Evolutionary conservation across 2,113 vertebrate species (phyloP), one percentile per base, ranked within the genome.

Genomic region (Atractosteus spatula): DNA sequence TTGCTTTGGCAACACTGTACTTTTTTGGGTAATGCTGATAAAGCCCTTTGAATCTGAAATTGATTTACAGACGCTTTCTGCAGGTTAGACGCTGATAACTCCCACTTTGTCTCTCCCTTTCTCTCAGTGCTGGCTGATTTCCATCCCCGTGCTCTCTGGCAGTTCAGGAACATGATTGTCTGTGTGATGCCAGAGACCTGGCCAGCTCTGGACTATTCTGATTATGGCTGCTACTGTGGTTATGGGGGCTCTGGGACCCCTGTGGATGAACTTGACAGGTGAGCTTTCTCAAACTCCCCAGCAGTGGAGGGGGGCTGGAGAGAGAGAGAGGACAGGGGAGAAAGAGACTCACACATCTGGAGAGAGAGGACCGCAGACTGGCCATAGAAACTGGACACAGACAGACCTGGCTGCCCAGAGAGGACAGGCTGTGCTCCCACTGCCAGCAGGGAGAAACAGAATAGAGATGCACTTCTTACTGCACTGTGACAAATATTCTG

Each of bases 181-280:
- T 97, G 95, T 65, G 3, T 79, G 61, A 78, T 89, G 41, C 94
- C 95, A 0, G 0, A 0, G 0, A 97, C 95, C 70, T 4, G 77
- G 11, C 94, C 96, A 0, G 0, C 62, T 8, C 4, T 88, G 0
- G 87, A 95, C 0, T 95, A 78, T 5, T 61, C 62, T 0, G 65
- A 91, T 89, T 98, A 97, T 0, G 95, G 97, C 79, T 97, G 95
- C 81, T 97, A 82, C 82, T 98, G 96, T 0, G 96, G 95, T 3
- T 29, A 83, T 4, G 96, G 95, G 5, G 96, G 95, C 73, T 88
- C 85, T 0, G 95, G 95, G 3, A 94, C 86, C 0, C 94, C 95
- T 0, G 89, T 96, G 77, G 96, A 98, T 0, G 80, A 92, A 0
- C 83, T 97, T 8, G 96, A 98, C 83, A 89, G 47, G 96, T 96